phyloP scores from a whole-genome alignment of 2,797 vertebrate species.

The Eulemur mongoz region DNA sequence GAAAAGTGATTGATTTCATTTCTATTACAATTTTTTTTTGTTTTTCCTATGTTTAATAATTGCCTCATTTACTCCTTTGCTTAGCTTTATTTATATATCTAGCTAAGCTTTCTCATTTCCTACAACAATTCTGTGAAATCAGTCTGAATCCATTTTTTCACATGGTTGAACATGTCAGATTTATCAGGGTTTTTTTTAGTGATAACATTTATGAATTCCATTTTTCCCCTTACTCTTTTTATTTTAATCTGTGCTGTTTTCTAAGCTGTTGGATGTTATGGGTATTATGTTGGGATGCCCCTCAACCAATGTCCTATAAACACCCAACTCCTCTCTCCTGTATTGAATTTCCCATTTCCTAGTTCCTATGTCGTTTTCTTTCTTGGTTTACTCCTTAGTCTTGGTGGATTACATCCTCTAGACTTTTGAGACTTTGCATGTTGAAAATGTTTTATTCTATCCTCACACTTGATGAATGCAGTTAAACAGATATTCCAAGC shows the following conservation, averaged over 20 bases:
- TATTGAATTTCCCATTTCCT: neutral
- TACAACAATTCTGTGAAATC: neutral
- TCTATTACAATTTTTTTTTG: neutral
- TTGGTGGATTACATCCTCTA: neutral
- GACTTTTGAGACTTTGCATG: neutral
- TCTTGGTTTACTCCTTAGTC: neutral
- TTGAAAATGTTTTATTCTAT: constrained; percentile 21
- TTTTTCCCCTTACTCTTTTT: neutral
- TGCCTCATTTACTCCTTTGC: neutral
- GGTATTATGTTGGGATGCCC: neutral
- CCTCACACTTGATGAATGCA: neutral
- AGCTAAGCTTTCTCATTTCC: neutral
- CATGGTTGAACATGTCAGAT: neutral
- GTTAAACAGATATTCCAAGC: neutral
- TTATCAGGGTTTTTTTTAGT: neutral
- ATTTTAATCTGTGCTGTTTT: neutral
- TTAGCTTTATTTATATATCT: neutral
- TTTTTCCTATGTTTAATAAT: constrained; percentile 31
- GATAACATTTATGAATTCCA: neutral
- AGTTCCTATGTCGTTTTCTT: neutral
- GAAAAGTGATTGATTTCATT: neutral
- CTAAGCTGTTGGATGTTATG: neutral
- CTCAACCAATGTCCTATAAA: neutral
- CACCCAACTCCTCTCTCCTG: neutral
- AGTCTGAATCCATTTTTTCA: neutral